Evolutionary conservation across 2,888 invertebrate genomes (phyloP).

Genomic region (Branchellion lobata): DNA sequence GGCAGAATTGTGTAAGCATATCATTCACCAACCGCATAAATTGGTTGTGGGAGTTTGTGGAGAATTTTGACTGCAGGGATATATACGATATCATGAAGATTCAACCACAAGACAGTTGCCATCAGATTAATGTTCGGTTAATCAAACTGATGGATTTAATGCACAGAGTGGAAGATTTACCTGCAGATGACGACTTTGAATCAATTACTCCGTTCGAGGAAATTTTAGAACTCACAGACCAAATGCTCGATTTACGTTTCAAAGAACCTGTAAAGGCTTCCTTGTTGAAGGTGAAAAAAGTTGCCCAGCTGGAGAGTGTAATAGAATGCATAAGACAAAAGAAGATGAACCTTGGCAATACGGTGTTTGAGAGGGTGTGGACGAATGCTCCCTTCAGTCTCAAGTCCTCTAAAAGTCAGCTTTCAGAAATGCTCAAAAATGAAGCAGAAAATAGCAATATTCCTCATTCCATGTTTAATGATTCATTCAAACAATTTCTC

Average conservation of each 20-base stretch:
- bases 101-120: conserved; percentile 24
- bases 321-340: conserved; percentile 29
- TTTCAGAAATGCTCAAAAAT: conserved; percentile 13
- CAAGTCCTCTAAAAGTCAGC: not conserved
- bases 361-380: conserved; percentile 39
- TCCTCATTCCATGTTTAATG: conserved; percentile 4
- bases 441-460: conserved; percentile 1
- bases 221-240: conserved; percentile 23
- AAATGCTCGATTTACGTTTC: conserved; percentile 2
- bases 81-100: conserved; percentile 9
- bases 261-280: conserved; percentile 27
- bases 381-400: conserved; percentile 6
- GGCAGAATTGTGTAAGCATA: conserved; percentile 29
- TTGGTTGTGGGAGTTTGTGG: conserved; percentile 12
- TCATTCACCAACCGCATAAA: conserved; percentile 17
- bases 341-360: conserved; percentile 16
- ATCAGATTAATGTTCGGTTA: conserved; percentile 15
- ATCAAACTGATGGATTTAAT: conserved; percentile 36
- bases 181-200: conserved; percentile 23
- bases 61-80: not conserved
- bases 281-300: conserved; percentile 23
- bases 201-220: conserved; percentile 32
- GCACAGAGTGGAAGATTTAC: conserved; percentile 19
- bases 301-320: conserved; percentile 35
- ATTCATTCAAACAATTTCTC: conserved; percentile 32